Evolutionary conservation across 2,797 vertebrate genomes (phyloP).

Genomic region (Aulostomus chinensis): DNA sequence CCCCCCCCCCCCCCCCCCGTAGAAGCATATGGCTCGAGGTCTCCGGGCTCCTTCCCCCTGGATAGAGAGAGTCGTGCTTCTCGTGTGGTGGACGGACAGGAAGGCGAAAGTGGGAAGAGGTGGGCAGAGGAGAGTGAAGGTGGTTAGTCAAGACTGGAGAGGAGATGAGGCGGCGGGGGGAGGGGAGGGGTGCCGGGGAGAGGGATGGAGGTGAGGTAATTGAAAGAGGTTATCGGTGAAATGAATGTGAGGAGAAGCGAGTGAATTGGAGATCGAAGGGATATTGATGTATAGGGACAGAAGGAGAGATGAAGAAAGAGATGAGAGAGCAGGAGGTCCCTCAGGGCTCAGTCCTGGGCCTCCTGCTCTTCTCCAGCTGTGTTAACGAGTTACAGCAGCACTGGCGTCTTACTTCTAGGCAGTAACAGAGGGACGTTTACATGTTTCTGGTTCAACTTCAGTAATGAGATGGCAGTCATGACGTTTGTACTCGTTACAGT

Average conservation of each 20-base stretch:
- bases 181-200: neutral
- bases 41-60: slow-evolving; percentile 15
- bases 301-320: neutral
- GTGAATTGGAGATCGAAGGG: neutral
- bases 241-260: neutral
- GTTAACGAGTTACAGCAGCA: no score
- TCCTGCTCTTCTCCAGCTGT: no score
- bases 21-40: slow-evolving; percentile 34
- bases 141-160: slow-evolving; percentile 25
- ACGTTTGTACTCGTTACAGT: no score
- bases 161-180: neutral
- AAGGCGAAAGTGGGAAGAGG: slow-evolving; percentile 13
- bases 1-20: neutral
- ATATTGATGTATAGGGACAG: no score
- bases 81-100: slow-evolving; percentile 23
- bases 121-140: neutral
- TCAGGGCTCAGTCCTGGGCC: no score
- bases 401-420: no score
- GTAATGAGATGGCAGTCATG: no score
- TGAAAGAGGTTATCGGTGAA: neutral
- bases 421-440: no score
- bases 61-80: slow-evolving; percentile 28
- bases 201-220: neutral
- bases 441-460: no score
- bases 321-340: no score